Conservation (phyloP, 2,888 invertebrate species). For the Pachydiplax longipennis region DNA sequence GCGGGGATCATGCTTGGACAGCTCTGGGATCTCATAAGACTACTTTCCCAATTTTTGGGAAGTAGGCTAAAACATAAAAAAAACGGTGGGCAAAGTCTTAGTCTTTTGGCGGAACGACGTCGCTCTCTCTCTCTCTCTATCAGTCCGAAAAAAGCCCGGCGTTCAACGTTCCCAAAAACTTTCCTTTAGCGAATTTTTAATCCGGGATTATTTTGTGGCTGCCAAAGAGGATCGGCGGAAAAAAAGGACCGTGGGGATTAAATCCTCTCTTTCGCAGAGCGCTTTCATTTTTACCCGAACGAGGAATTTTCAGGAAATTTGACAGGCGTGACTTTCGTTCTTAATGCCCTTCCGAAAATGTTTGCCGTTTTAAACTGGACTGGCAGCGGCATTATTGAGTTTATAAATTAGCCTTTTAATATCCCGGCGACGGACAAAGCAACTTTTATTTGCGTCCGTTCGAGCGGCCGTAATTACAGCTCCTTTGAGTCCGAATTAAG, state of each 20-base stretch:
- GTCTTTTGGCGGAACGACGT: too few relatives aligned
- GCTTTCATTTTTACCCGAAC: neutral
- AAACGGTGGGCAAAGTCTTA: too few relatives aligned
- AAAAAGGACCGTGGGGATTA: neutral
- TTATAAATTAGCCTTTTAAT: neutral
- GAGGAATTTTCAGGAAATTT: neutral
- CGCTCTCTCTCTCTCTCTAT: too few relatives aligned
- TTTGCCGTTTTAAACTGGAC: neutral
- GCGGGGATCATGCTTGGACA: too few relatives aligned
- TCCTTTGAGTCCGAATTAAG: too few relatives aligned
- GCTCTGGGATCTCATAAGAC: too few relatives aligned
- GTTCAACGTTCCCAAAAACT: neutral
- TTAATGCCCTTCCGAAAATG: neutral
- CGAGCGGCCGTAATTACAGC: too few relatives aligned
- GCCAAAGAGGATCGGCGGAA: neutral
- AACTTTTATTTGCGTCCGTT: too few relatives aligned
- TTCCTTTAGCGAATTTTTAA: conserved; percentile 2
- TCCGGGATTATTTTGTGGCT: conserved; percentile 6
- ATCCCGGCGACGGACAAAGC: neutral
- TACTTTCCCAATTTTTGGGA: too few relatives aligned
- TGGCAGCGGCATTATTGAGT: neutral
- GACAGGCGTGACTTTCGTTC: neutral
- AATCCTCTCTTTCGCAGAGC: neutral
- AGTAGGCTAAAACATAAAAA: too few relatives aligned
- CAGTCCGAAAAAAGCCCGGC: too few relatives aligned